Conservation (phyloP, 2,797 vertebrate genomes). For the Acanthiza pusilla region DNA sequence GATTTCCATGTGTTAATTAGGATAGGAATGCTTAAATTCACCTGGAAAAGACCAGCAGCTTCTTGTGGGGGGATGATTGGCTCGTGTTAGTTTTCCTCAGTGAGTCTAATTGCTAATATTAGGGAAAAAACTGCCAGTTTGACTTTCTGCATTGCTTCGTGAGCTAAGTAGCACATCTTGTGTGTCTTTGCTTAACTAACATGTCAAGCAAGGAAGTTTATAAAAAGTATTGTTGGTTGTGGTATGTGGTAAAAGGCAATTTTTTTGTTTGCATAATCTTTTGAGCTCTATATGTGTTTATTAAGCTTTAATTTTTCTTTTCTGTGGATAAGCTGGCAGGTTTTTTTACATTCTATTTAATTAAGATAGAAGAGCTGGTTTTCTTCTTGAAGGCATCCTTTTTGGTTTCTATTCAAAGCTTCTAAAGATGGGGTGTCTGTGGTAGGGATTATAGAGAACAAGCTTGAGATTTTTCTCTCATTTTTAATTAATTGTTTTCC, state of each 20-base stretch:
- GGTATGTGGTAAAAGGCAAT: too few species aligned
- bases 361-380: rapidly evolving
- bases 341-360: neutral
- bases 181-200: rapidly evolving
- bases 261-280: neutral
- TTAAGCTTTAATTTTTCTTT: neutral
- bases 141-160: rapidly evolving
- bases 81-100: rapidly evolving
- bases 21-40: neutral
- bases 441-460: rapidly evolving
- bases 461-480: rapidly evolving
- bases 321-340: neutral
- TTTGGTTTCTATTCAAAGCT: rapidly evolving
- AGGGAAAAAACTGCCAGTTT: rapidly evolving
- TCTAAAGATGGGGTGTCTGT: rapidly evolving
- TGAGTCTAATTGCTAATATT: rapidly evolving
- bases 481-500: neutral
- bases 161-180: rapidly evolving
- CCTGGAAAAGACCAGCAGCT: rapidly evolving
- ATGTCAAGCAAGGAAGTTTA: rapidly evolving
- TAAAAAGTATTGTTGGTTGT: rapidly evolving
- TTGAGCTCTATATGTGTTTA: rapidly evolving
- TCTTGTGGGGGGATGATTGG: rapidly evolving
- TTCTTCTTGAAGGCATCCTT: rapidly evolving
- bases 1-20: neutral